Percentiles rank a stretch among this genome's conserved stretches.
Conservation (phyloP, 2,888 invertebrate genomes). For the Caradrina kadenii region DNA sequence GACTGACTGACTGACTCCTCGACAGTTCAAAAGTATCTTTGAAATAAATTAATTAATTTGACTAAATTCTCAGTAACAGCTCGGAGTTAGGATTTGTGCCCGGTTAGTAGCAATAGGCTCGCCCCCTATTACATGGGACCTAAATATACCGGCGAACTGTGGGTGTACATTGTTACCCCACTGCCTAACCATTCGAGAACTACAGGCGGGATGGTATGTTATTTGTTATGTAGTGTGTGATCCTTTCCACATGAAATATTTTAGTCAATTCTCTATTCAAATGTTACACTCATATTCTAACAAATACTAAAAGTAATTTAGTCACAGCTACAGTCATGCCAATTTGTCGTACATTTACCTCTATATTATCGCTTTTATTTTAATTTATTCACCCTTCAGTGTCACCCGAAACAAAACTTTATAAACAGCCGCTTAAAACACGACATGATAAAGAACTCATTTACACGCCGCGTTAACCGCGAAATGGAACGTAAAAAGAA, state of each 20-base stretch:
- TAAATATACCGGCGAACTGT: too few relatives aligned
- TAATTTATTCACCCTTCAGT: constrained; percentile 86
- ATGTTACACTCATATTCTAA: constrained; percentile 2
- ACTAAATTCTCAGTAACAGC: too few relatives aligned
- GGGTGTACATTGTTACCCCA: too few relatives aligned
- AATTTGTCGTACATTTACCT: constrained; percentile 57
- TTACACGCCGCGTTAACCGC: constrained; percentile 88
- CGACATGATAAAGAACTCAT: constrained; percentile 88
- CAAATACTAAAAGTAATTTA: constrained; percentile 32
- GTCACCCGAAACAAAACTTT: constrained; percentile 75
- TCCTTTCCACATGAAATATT: background rate
- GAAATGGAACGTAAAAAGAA: constrained; percentile 86
- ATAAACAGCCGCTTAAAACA: constrained; percentile 85
- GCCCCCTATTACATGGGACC: too few relatives aligned
- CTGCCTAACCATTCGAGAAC: too few relatives aligned
- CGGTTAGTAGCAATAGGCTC: too few relatives aligned
- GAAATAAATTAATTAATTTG: too few relatives aligned
- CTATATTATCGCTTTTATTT: constrained; percentile 60
- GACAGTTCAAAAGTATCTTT: too few relatives aligned
- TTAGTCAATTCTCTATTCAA: background rate
- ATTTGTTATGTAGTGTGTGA: too few relatives aligned
- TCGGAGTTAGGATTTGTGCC: too few relatives aligned
- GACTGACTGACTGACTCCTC: too few relatives aligned
- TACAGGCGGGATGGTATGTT: too few relatives aligned
- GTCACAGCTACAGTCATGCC: constrained; percentile 40